Conservation (phyloP, 2,888 invertebrate species). For the Mantis religiosa region DNA sequence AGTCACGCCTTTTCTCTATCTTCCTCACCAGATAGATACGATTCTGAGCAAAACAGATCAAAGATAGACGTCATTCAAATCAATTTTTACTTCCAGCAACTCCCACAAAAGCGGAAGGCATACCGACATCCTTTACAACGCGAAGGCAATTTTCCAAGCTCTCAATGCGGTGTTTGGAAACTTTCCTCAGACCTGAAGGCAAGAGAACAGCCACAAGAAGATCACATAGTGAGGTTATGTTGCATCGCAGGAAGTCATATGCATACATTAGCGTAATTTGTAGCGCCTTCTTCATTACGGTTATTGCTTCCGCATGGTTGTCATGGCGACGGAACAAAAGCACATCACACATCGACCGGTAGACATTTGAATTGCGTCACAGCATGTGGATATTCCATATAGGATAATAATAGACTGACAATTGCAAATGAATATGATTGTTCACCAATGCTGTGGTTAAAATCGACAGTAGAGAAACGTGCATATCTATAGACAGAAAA, state of each 20-base stretch:
- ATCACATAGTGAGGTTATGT: background rate
- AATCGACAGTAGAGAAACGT: too few species aligned
- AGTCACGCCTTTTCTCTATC: too few species aligned
- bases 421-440: too few species aligned
- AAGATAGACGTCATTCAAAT: background rate
- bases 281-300: background rate
- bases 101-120: background rate
- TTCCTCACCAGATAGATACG: too few species aligned
- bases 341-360: background rate
- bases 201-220: background rate
- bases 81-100: background rate
- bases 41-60: too few species aligned
- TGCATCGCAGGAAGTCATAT: background rate
- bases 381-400: too few species aligned
- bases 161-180: background rate
- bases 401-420: too few species aligned
- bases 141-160: background rate
- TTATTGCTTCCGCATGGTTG: background rate
- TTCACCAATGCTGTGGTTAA: too few species aligned
- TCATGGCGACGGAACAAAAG: background rate
- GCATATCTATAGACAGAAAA: too few species aligned
- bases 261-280: background rate
- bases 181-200: background rate
- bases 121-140: background rate
- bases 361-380: background rate